Base-by-base conservation (phyloP, 2,113 vertebrate species). In the Rana temporaria region DNA sequence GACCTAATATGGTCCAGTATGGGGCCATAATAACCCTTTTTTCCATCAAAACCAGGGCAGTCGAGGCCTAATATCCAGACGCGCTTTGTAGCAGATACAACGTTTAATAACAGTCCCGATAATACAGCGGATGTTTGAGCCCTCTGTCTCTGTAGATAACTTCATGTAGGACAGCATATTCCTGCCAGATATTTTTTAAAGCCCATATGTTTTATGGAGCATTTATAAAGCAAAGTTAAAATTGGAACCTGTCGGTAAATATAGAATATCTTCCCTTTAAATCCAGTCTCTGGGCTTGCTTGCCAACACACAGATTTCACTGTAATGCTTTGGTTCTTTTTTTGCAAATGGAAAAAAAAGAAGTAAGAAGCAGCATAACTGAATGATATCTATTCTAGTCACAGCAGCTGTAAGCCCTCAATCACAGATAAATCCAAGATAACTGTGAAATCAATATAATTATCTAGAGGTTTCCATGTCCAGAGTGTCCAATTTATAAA, bases 371-470 rank as follows among this genome's bases (percentile, higher is more conserved):
- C 42, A 66, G n/a, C 59, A 38, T 66, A 74, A 73, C 63, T 38
- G 80, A 82, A 75, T 82, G 63, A 82, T 73, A 75, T 82, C 70
- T 57, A 75, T 82, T 82, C 80, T 64, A 74, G 71, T 82, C 80
- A 82, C 80, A 82, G 80, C 70, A 75, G 62, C 71, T 48, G 71
- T 75, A 75, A 82, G 80, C 70, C 80, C 71, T 82, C 80, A 82
- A 75, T 75, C 80, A 82, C 70, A 67, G 80, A 82, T 82, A 82
- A 82, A 74, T 75, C 80, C 80, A 67, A 82, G 80, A 82, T 82
- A 82, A 82, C 71, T 82, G 71, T 64, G 73, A 82, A 82, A 82
- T 82, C 80, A 82, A 82, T 82, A 67, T 75, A 65, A 82, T 82
- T 82, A 82, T 82, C 70, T 67, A 56, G 71, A 82, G 74, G 80